Evolutionary conservation across 37 sponge, comb jelly and placozoan species (phyloP), one percentile per base, ranked within the genome.

Genomic region (Geodia barretti): DNA sequence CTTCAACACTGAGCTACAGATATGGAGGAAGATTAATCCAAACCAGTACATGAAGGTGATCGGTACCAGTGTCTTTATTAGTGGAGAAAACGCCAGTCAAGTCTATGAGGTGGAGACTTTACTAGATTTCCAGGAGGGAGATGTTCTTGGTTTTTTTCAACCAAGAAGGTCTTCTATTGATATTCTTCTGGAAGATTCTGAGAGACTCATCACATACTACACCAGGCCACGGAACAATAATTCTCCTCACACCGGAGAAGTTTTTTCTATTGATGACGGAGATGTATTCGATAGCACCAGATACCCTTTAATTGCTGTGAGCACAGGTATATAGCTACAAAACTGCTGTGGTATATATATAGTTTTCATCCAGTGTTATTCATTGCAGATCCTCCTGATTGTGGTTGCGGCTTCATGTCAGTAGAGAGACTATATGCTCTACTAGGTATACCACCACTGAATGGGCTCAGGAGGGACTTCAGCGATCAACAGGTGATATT

Each of bases 101-200:
- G 42, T 72, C n/a, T 42, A 42, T 72, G 47, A 39, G 14, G 19
- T 38, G 41, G 28, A 3, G 2, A 33, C 73, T 20, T 42, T 8
- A 40, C 29, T 72, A 26, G 26, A 1, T 1, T 72, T 72, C 43
- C 73, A 72, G 34, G 24, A 34, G 21, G 76, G 62, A 9, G 60
- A 75, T 43, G 30, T 75, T 41, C 62, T 75, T 1, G 76, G 76
- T 31, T 11, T 59, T 33, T 54, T 35, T 54, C 76, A 75, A 54
- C 76, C 76, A 2, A 34, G 47, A 24, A 39, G 11, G 7, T 25
- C 23, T 41, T 21, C 21, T 21, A 19, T 72, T 19, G 24, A 72
- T 24, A 7, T 35, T 17, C 41, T 40, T 2, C 72, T 35, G 24
- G 72, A 37, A 1, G 40, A 7, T 39, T 47, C 54, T 17, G 54